phyloP scores from a whole-genome alignment of 2,888 invertebrate genomes.

The Mesorhabditis sp. region DNA sequence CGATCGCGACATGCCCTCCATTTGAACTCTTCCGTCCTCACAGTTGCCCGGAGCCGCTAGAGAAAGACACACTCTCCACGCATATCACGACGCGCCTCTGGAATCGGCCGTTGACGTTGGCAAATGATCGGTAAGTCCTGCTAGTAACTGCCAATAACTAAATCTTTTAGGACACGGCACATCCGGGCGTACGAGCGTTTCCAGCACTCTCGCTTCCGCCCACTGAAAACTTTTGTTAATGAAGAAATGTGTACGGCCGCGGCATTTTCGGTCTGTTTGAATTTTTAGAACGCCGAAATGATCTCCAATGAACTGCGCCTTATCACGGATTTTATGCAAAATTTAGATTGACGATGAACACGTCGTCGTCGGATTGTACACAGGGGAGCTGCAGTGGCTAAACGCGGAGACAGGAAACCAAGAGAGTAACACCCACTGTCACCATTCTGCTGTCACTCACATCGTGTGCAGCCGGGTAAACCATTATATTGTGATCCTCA shows the following conservation, averaged over 20 bases:
- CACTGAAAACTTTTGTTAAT: constrained; percentile 72
- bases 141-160: not conserved
- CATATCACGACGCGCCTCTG: no score
- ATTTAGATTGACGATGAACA: constrained; percentile 66
- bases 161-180: not conserved
- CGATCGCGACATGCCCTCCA: constrained; percentile 92
- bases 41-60: constrained; percentile 83
- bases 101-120: no score
- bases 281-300: not conserved
- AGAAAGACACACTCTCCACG: no score
- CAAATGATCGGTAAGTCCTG: not conserved
- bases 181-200: constrained; percentile 65
- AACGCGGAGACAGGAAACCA: constrained; percentile 79
- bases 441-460: constrained; percentile 80
- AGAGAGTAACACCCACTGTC: constrained; percentile 74
- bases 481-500: no score
- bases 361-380: constrained; percentile 81
- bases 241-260: constrained; percentile 73
- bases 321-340: not conserved
- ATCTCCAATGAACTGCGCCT: not conserved
- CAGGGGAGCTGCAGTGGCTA: constrained; percentile 83
- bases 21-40: constrained; percentile 90
- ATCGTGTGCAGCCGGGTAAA: constrained; percentile 60
- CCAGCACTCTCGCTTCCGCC: constrained; percentile 59
- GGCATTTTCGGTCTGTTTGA: constrained; percentile 27